A percentile compares a stretch with the other conserved stretches of the same genome.
These are phyloP conservation scores for Boloria selene DNA, from an alignment of 2,888 invertebrate genomes.

Conservation along the genomic window DNA sequence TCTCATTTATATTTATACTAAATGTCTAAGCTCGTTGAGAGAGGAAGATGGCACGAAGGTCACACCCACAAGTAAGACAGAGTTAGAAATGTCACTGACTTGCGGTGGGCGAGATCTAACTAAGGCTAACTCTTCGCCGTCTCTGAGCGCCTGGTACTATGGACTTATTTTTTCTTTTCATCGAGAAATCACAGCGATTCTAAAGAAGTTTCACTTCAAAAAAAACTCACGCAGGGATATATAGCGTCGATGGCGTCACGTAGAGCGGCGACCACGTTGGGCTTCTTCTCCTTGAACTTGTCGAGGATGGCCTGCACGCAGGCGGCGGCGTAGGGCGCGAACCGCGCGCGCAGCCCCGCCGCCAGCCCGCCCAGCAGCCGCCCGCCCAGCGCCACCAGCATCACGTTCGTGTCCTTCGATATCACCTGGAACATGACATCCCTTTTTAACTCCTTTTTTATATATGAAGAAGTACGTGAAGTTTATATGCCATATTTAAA, in stretches of 20 bases:
- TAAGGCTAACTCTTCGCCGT: no score
- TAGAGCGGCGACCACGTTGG: slow-evolving; percentile 92
- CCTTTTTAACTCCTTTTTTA: no score
- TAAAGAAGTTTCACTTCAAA: background rate
- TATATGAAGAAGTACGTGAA: no score
- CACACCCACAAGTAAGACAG: no score
- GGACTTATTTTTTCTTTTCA: no score
- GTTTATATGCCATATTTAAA: no score
- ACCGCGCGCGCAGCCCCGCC: slow-evolving; percentile 92
- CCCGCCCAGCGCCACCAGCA: slow-evolving; percentile 93
- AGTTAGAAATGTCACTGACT: no score
- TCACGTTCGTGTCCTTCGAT: slow-evolving; percentile 96
- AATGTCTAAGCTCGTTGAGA: no score
- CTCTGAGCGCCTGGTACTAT: no score
- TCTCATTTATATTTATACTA: no score
- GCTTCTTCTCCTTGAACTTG: slow-evolving; percentile 99
- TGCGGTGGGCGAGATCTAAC: no score
- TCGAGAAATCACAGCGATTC: background rate
- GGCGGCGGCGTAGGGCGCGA: slow-evolving; percentile 90
- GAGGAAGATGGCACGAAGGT: no score
- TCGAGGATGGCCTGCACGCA: slow-evolving; percentile 92
- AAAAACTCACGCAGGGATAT: slow-evolving; percentile 86
- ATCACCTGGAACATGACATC: slow-evolving; percentile 84
- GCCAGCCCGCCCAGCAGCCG: slow-evolving; percentile 93
- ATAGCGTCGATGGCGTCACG: slow-evolving; percentile 95